phyloP scores from a whole-genome alignment of 64 coral and sea anemone species.

The Pocillopora damicornis region DNA sequence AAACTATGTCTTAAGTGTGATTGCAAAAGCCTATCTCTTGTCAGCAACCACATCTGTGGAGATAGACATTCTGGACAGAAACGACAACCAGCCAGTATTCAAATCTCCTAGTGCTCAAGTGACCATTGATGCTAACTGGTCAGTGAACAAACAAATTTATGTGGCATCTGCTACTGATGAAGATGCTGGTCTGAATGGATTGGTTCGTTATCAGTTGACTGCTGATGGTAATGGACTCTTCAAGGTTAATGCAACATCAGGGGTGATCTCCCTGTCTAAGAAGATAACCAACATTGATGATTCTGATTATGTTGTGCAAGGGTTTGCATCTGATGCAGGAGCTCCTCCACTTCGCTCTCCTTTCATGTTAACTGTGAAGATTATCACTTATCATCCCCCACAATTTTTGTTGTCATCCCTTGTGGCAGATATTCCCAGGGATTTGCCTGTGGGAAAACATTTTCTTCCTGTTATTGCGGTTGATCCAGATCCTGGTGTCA shows the following conservation, averaged over 20 bases:
- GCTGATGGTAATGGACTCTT: constrained; percentile 61
- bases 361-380: constrained; percentile 53
- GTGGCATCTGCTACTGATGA: constrained; percentile 47
- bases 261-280: constrained; percentile 57
- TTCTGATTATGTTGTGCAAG: constrained; percentile 45
- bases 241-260: constrained; percentile 74
- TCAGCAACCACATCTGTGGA: constrained; percentile 62
- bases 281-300: constrained; percentile 42
- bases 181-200: constrained; percentile 72
- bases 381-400: constrained; percentile 71
- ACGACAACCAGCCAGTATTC: constrained; percentile 76
- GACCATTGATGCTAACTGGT: constrained; percentile 69
- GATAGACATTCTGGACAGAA: constrained; percentile 69
- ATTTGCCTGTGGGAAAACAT: constrained; percentile 58
- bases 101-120: constrained; percentile 54
- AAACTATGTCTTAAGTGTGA: constrained; percentile 47
- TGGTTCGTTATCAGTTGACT: constrained; percentile 74
- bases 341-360: constrained; percentile 55
- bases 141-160: constrained; percentile 46
- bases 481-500: constrained; percentile 69
- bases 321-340: constrained; percentile 70
- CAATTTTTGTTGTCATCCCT: constrained; percentile 51
- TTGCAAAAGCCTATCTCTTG: constrained; percentile 59
- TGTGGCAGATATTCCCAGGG: constrained; percentile 54
- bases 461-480: constrained; percentile 60